These are phyloP conservation scores for Clusia tigrina DNA, from an alignment of 2,888 invertebrate species.

Conservation along the genomic window DNA sequence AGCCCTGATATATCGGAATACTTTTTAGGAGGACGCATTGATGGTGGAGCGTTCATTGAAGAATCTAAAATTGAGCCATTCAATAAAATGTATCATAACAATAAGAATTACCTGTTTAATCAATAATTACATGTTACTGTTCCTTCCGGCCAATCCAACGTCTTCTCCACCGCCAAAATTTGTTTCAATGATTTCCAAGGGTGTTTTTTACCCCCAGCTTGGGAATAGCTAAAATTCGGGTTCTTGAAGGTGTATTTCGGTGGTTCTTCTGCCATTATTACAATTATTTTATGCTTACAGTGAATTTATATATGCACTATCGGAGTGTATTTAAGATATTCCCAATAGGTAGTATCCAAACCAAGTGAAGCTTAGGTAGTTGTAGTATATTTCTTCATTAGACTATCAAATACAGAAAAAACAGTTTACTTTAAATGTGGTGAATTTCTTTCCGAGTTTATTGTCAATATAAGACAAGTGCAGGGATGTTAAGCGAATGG, in stretches of 20 bases:
- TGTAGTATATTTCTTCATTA: too few species aligned
- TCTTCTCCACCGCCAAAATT: constrained; percentile 81
- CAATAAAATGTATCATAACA: not conserved
- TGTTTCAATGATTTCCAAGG: constrained; percentile 91
- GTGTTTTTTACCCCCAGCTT: constrained; percentile 71
- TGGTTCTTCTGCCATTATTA: not conserved
- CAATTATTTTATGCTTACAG: too few species aligned
- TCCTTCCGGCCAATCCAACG: constrained; percentile 79
- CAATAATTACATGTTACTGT: constrained; percentile 70
- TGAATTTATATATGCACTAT: too few species aligned
- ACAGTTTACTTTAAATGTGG: too few species aligned
- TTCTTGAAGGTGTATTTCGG: constrained; percentile 45
- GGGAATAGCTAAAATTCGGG: constrained; percentile 44
- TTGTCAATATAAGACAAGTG: too few species aligned
- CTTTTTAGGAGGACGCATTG: constrained; percentile 89
- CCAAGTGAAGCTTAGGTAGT: too few species aligned
- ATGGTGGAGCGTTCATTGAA: constrained; percentile 89
- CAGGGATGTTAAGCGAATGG: too few species aligned
- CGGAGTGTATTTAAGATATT: too few species aligned
- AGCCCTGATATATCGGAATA: constrained; percentile 93
- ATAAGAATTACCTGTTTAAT: not conserved
- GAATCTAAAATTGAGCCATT: constrained; percentile 81
- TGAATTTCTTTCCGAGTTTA: too few species aligned
- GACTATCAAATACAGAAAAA: too few species aligned
- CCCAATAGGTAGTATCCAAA: too few species aligned